Evolutionary conservation across 64 coral and sea anemone genomes (phyloP).

Genomic region (Montipora sp.): DNA sequence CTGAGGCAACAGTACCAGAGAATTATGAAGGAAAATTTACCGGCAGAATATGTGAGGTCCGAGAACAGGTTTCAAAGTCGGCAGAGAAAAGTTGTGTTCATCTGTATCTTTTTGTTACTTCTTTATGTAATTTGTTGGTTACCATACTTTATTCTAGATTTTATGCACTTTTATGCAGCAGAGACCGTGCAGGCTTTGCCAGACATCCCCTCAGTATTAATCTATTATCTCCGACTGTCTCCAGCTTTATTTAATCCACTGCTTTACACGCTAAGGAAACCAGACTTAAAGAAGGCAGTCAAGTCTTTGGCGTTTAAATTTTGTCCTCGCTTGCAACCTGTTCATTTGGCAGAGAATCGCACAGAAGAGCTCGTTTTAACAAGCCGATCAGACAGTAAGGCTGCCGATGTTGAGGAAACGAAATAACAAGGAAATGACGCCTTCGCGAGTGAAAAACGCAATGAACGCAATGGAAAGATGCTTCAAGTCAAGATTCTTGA

Average conservation of each 20-base stretch:
- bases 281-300: background rate
- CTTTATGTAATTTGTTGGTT: conserved; percentile 56
- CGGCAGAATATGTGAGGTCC: conserved; percentile 24
- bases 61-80: conserved; percentile 44
- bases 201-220: background rate
- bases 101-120: conserved; percentile 36
- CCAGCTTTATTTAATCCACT: conserved; percentile 12
- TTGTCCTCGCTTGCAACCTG: background rate
- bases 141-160: conserved; percentile 58
- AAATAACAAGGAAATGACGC: too few species aligned
- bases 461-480: too few species aligned
- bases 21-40: conserved; percentile 59
- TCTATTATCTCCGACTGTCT: conserved; percentile 7
- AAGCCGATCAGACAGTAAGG: background rate
- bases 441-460: too few species aligned
- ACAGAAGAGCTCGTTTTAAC: background rate
- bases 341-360: background rate
- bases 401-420: too few species aligned
- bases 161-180: background rate
- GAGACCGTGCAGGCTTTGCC: background rate
- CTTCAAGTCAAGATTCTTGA: too few species aligned
- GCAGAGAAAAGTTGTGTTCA: conserved; percentile 38
- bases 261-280: conserved; percentile 29
- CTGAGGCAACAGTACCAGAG: conserved; percentile 31
- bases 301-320: background rate